These are phyloP conservation scores for Calidris pygmaea DNA, from an alignment of 2,113 vertebrate species.

Conservation along the genomic window DNA sequence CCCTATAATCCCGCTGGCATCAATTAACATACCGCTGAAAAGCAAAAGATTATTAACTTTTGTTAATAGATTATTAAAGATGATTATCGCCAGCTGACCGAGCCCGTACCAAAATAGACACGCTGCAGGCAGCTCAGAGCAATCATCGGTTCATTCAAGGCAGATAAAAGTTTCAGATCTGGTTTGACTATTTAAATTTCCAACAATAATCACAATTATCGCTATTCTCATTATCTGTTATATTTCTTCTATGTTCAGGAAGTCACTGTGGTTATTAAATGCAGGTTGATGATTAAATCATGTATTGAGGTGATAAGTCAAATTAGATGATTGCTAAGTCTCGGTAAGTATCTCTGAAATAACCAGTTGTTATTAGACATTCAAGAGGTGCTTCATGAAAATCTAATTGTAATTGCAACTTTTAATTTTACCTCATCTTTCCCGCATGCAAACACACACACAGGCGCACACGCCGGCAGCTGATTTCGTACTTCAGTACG, in stretches of 20 bases:
- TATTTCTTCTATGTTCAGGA: constrained; percentile 41
- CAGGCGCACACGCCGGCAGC: background rate
- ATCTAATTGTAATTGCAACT: constrained; percentile 43
- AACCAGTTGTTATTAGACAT: constrained; percentile 44
- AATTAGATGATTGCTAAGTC: constrained; percentile 45
- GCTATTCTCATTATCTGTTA: constrained; percentile 42
- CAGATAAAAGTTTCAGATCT: constrained; percentile 46
- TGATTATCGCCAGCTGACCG: constrained; percentile 38
- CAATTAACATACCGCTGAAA: background rate
- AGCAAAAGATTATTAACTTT: constrained; percentile 33
- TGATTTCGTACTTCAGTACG: background rate
- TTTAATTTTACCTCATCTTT: constrained; percentile 21
- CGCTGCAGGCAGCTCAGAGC: constrained; percentile 12
- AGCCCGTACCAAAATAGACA: background rate
- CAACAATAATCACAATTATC: constrained; percentile 36
- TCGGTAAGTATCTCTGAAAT: constrained; percentile 13
- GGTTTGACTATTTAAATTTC: constrained; percentile 35
- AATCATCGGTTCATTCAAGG: constrained; percentile 1
- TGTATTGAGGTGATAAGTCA: constrained; percentile 41
- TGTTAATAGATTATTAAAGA: constrained; percentile 61
- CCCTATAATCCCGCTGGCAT: background rate
- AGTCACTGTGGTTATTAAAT: constrained; percentile 47
- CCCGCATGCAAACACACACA: background rate
- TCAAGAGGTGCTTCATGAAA: constrained; percentile 45
- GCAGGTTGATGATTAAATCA: constrained; percentile 52